Conservation (phyloP, 2,797 vertebrate genomes). For the Psittacula derbiana region DNA sequence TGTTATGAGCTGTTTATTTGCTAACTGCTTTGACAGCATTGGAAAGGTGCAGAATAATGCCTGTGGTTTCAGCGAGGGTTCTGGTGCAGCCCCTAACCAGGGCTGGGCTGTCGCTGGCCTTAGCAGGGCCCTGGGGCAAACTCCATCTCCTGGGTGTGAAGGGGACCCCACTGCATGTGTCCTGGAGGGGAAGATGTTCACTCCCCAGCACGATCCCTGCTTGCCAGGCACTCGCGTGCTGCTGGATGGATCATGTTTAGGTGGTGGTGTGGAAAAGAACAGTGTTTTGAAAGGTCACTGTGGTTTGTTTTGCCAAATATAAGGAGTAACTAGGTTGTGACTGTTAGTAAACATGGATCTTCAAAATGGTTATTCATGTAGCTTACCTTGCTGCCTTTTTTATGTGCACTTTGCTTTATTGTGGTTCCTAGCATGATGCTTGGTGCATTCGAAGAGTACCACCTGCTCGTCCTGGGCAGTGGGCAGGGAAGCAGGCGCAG, state of each 20-base stretch:
- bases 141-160: neutral
- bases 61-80: neutral
- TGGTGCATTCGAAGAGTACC: accelerated
- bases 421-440: accelerated
- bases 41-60: neutral
- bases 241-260: accelerated
- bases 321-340: neutral
- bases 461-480: accelerated
- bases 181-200: neutral
- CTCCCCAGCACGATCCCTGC: neutral
- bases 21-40: neutral
- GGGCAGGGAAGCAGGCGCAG: accelerated
- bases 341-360: neutral
- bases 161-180: neutral
- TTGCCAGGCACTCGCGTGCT: neutral
- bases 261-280: neutral
- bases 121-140: neutral
- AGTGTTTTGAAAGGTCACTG: neutral
- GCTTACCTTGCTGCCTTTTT: neutral
- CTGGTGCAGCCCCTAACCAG: neutral
- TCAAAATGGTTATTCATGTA: neutral
- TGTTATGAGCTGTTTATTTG: neutral
- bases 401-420: neutral
- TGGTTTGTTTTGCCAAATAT: neutral
- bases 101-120: neutral